Evolutionary conservation across 2,113 vertebrate species (phyloP).

Genomic region (Pampusana beccarii): DNA sequence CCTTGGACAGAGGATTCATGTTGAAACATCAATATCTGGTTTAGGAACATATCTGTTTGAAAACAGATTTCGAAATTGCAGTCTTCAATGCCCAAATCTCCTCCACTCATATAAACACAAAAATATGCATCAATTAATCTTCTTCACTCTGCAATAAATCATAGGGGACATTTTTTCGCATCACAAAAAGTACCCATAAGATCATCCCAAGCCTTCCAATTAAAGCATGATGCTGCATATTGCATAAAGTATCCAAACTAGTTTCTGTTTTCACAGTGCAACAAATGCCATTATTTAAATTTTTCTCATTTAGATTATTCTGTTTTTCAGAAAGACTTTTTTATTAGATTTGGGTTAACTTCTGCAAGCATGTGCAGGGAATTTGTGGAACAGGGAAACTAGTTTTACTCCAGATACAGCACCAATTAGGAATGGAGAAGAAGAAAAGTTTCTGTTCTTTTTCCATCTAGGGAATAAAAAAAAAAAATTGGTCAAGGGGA

Average conservation of each 20-base stretch:
- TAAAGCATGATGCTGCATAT: neutral
- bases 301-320: neutral
- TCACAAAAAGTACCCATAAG: neutral
- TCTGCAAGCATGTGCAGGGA: neutral
- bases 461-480: neutral
- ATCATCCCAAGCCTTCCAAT: neutral
- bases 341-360: neutral
- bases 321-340: neutral
- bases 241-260: neutral
- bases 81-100: neutral
- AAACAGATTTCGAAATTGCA: neutral
- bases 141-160: neutral
- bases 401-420: neutral
- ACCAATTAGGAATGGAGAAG: neutral
- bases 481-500: neutral
- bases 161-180: neutral
- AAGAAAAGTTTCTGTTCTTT: neutral
- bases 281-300: neutral
- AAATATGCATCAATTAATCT: neutral
- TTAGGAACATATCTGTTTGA: neutral
- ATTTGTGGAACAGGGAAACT: neutral
- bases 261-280: neutral
- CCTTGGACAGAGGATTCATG: neutral
- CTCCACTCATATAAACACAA: neutral
- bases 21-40: neutral